Evolutionary conservation across 2,797 vertebrate species (phyloP), one percentile per base, ranked within the genome.

Genomic region (Glyptemys insculpta): DNA sequence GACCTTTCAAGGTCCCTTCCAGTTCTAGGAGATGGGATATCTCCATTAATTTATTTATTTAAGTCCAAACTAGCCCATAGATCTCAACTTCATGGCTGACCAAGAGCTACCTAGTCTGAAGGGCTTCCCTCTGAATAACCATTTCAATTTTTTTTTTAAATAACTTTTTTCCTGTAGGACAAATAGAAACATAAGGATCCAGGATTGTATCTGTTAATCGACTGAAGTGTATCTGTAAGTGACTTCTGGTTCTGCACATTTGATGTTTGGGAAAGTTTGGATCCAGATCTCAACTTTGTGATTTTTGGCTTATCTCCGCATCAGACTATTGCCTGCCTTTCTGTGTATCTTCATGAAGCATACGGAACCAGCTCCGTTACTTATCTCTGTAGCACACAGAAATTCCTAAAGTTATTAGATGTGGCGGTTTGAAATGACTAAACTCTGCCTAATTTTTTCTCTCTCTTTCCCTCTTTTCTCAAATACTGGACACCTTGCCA

Each of bases 401-500:
- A 89, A 74, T 19, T 90, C 74, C 84, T 91, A 79, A 84, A 81
- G 50, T 79, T 93, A 79, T 56, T 89, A 79, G 87, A 41, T 31
- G 79, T 52, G 3, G 81, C 52, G 49, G 23, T 54, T 81, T 89
- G 56, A 80, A 89, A 85, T 68, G 41, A 65, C 85, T 96, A 53
- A 90, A 88, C 62, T 94, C 86, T 91, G 11, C 21, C 31, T 57
- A 47, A 12, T 52, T 81, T 53, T 84, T 74, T 49, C 19, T 27
- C 10, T 87, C 92, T 50, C 79, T 86, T 74, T 50, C 53, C 87
- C 27, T 79, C 83, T 41, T 83, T 74, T 85, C 37, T 81, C 80
- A 85, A 91, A 57, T 37, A 83, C 34, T 90, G 85, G 47, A 14
- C 56, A 6, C 68, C 74, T 78, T 87, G 91, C 91, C 95, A 91